phyloP scores from a whole-genome alignment of 30 jellyfish, hydroid and myxozoan genomes.

The Aurelia aurita complex sp. Pacific region DNA sequence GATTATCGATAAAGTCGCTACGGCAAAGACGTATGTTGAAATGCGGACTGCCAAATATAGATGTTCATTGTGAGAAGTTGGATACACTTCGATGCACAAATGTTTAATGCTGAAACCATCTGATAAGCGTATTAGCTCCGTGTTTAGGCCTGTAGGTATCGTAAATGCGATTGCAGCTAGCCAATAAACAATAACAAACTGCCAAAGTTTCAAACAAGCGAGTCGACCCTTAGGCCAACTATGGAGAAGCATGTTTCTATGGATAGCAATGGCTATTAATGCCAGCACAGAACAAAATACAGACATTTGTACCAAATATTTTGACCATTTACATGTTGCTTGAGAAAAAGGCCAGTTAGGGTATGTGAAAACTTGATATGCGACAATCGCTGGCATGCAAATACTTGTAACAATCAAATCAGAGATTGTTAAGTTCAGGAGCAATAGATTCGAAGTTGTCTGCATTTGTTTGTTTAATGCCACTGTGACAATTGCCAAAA shows the following conservation, averaged over 20 bases:
- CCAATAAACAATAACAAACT: constrained; percentile 40
- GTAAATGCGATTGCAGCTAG: constrained; percentile 40
- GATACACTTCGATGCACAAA: constrained; percentile 53
- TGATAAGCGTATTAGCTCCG: constrained; percentile 35
- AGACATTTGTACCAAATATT: constrained; percentile 49
- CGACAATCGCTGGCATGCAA: constrained; percentile 64
- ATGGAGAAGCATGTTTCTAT: constrained; percentile 23
- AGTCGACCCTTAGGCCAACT: background rate
- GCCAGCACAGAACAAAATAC: constrained; percentile 44
- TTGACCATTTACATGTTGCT: constrained; percentile 53
- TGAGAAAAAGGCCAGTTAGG: constrained; percentile 70
- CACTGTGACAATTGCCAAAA: constrained; percentile 46
- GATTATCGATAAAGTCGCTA: constrained; percentile 9
- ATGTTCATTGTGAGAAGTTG: constrained; percentile 25
- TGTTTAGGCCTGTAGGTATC: constrained; percentile 44
- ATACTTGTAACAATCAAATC: constrained; percentile 62
- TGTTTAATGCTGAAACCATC: constrained; percentile 13
- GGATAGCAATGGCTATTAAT: constrained; percentile 50
- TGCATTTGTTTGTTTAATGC: constrained; percentile 60
- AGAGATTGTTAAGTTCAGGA: constrained; percentile 48
- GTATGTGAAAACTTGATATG: constrained; percentile 64
- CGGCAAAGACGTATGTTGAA: constrained; percentile 36
- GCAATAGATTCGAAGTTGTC: constrained; percentile 40
- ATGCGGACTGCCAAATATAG: constrained; percentile 33
- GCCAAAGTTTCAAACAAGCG: constrained; percentile 16